phyloP scores from a whole-genome alignment of 2,888 invertebrate genomes.

The Charanyca ferruginea region DNA sequence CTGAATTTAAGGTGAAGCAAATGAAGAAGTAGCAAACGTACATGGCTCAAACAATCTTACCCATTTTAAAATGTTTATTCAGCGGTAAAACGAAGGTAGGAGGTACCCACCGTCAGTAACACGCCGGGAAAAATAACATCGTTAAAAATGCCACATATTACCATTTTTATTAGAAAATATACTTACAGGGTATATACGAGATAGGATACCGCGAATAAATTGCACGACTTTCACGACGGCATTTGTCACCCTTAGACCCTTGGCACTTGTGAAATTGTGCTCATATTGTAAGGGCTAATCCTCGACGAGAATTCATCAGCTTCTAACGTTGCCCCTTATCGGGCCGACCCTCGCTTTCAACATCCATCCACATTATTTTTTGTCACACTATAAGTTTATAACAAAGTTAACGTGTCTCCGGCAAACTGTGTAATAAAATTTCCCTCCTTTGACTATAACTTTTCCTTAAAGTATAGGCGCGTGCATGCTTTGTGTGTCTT shows the following conservation, averaged over 20 bases:
- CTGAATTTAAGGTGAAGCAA: conserved; percentile 55
- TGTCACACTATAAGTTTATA: conserved; percentile 71
- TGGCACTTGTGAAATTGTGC: conserved; percentile 87
- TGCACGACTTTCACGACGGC: conserved; percentile 78
- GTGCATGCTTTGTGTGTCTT: conserved; percentile 40
- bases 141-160: conserved; percentile 83
- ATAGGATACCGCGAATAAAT: conserved; percentile 79
- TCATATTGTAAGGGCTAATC: conserved; percentile 90
- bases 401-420: conserved; percentile 61
- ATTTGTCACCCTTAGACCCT: conserved; percentile 85
- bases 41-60: conserved; percentile 51
- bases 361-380: conserved; percentile 80
- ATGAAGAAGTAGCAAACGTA: conserved; percentile 48
- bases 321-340: conserved; percentile 83
- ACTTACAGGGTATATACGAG: conserved; percentile 72
- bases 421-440: conserved; percentile 59
- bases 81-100: conserved; percentile 34
- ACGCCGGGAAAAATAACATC: conserved; percentile 71
- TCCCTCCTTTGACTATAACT: conserved; percentile 57
- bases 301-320: conserved; percentile 86
- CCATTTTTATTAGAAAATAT: conserved; percentile 88
- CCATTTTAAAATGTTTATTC: conserved; percentile 69
- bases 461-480: conserved; percentile 49
- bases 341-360: conserved; percentile 75
- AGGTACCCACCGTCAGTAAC: conserved; percentile 27